phyloP scores from a whole-genome alignment of 2,113 vertebrate species.

The Tylochromis polylepis region DNA sequence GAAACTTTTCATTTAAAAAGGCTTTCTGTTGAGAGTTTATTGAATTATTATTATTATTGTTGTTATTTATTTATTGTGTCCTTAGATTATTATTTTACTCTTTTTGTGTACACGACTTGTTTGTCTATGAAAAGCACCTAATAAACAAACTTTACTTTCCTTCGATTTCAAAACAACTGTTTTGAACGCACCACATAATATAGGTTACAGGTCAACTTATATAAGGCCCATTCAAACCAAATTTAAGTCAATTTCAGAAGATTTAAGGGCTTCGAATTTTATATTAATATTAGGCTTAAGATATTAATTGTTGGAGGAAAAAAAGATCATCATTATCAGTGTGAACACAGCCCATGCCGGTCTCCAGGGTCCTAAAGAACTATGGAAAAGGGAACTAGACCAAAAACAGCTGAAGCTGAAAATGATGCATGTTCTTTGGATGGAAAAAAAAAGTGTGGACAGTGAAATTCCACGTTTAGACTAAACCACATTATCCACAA shows the following conservation, averaged over 20 bases:
- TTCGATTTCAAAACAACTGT: not conserved
- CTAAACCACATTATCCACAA: not conserved
- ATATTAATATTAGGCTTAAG: not conserved
- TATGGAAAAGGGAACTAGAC: not conserved
- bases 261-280: not conserved
- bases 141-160: not conserved
- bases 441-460: not conserved
- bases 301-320: not conserved
- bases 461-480: not conserved
- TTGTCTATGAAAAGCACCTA: not conserved
- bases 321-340: not conserved
- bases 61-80: not conserved
- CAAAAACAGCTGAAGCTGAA: not conserved
- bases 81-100: not conserved
- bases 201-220: not conserved
- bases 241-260: not conserved
- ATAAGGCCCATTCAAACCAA: not conserved
- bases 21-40: not conserved
- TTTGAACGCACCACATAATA: not conserved
- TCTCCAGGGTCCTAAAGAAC: not conserved
- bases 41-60: not conserved
- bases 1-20: not conserved
- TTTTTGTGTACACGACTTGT: not conserved
- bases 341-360: fast-evolving
- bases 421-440: not conserved